Percentiles rank a stretch among this genome's conserved stretches.
Evolutionary conservation across 1,140 invertebrate genomes (phyloP).

Genomic region (Tetraneura akinire): DNA sequence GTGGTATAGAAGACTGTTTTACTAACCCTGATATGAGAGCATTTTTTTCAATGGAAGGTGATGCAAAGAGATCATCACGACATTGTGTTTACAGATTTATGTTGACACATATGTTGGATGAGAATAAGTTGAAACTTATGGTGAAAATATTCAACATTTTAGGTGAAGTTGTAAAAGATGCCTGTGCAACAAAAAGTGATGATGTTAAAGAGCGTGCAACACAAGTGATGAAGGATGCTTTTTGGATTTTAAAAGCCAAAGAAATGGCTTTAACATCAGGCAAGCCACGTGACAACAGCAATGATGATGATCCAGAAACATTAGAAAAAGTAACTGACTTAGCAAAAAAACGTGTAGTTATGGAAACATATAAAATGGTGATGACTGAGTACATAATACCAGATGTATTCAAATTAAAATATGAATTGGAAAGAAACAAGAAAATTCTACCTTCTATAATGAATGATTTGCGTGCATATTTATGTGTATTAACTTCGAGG

Average conservation of each 20-base stretch:
- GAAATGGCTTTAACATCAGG: constrained; percentile 42
- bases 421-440: constrained; percentile 38
- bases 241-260: constrained; percentile 47
- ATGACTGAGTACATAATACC: constrained; percentile 35
- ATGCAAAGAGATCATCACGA: constrained; percentile 32
- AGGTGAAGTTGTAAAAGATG: constrained; percentile 10
- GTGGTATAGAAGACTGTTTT: constrained; percentile 36
- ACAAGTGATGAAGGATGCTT: constrained; percentile 35
- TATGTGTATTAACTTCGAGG: not conserved
- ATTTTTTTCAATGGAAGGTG: constrained; percentile 46
- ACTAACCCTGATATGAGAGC: constrained; percentile 16
- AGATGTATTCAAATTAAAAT: constrained; percentile 27
- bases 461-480: constrained; percentile 27
- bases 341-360: constrained; percentile 31
- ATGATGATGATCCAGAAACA: constrained; percentile 42
- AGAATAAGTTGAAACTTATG: constrained; percentile 35
- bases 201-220: not conserved
- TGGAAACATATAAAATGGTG: constrained; percentile 32
- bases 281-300: constrained; percentile 19
- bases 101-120: constrained; percentile 45
- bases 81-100: constrained; percentile 49
- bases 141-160: constrained; percentile 39
- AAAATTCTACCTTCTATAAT: not conserved
- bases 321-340: constrained; percentile 34
- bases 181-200: not conserved